Evolutionary conservation across 2,888 invertebrate species (phyloP).

Genomic region (Aphelenchoides bicaudatus): DNA sequence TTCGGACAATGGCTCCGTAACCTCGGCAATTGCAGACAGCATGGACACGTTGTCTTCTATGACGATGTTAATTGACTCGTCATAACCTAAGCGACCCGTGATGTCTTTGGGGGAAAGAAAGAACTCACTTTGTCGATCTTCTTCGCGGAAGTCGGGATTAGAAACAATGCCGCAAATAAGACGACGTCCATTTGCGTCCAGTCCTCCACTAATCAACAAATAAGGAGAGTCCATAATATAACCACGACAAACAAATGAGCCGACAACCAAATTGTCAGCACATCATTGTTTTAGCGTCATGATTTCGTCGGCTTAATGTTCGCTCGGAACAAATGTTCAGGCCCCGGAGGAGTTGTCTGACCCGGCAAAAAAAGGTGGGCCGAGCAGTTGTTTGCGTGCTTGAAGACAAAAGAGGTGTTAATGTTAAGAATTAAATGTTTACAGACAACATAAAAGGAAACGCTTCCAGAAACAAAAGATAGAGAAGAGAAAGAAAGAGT

Average conservation of each 20-base stretch:
- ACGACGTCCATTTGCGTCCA: constrained; percentile 10
- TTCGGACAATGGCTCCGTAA: constrained; percentile 9
- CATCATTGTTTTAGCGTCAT: too few species aligned
- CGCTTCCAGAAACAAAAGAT: too few species aligned
- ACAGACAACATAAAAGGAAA: too few species aligned
- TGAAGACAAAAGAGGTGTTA: too few species aligned
- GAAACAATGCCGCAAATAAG: background rate
- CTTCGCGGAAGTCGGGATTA: too few species aligned
- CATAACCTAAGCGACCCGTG: background rate
- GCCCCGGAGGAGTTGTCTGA: too few species aligned
- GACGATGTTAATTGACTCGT: background rate
- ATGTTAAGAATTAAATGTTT: too few species aligned
- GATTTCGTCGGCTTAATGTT: too few species aligned
- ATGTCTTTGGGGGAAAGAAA: background rate
- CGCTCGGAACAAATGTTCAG: too few species aligned
- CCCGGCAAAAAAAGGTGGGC: too few species aligned
- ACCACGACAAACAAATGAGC: background rate
- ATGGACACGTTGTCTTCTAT: background rate
- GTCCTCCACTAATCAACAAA: constrained; percentile 10
- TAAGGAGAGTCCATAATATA: background rate
- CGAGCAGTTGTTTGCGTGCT: too few species aligned
- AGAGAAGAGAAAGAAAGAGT: too few species aligned
- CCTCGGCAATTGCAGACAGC: constrained; percentile 2
- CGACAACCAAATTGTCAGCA: background rate
- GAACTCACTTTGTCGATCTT: constrained; percentile 6